These are phyloP conservation scores for Athene cunicularia DNA, from an alignment of 2,113 vertebrate species.

Conservation along the genomic window DNA sequence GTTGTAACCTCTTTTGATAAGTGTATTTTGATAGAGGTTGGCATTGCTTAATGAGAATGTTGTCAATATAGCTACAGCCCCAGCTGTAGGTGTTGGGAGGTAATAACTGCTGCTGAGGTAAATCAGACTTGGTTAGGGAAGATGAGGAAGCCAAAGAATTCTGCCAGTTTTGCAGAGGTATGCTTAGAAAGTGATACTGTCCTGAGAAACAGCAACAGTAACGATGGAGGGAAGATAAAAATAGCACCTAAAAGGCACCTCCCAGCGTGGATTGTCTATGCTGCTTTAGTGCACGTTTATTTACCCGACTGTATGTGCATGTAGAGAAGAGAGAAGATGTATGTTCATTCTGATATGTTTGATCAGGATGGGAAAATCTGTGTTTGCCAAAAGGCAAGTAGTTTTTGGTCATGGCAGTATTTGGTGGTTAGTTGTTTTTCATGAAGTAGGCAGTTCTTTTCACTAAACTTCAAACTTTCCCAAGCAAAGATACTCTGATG, in stretches of 20 bases:
- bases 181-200: not conserved
- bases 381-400: not conserved
- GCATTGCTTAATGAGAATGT: slow-evolving; percentile 6
- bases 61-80: not conserved
- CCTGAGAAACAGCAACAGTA: not conserved
- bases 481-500: not conserved
- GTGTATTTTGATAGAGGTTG: slow-evolving; percentile 20
- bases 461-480: not conserved
- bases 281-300: not conserved
- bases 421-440: not conserved
- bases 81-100: not conserved
- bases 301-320: not conserved
- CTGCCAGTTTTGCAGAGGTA: not conserved
- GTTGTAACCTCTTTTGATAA: not conserved
- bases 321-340: not conserved
- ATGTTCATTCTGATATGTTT: not conserved
- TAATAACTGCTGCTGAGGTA: not conserved
- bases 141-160: not conserved
- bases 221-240: not conserved
- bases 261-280: not conserved
- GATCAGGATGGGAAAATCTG: not conserved
- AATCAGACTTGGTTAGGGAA: not conserved
- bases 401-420: not conserved
- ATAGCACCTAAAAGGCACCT: not conserved
- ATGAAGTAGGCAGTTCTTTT: not conserved